Evolutionary conservation across 2,113 vertebrate genomes (phyloP), one percentile per base, ranked within the genome.

Genomic region (Caranx ignobilis): DNA sequence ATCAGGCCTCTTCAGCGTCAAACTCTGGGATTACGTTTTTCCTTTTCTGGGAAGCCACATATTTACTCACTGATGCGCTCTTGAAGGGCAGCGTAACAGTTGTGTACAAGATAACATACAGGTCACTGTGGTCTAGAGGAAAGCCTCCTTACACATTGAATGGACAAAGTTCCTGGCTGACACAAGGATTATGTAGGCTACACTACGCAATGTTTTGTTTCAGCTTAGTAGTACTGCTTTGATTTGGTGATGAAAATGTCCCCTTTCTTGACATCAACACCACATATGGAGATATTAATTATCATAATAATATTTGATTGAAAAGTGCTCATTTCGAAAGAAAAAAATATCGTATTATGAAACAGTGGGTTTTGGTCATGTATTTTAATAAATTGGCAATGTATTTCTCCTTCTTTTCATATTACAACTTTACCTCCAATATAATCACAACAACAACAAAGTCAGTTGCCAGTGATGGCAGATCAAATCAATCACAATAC

Each of bases 1-100:
- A 92, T 92, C 88, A 86, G 70, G 81, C 59, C 74, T 89, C 85
- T 91, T 88, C 88, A 89, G 84, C 67, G 55, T 92, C 83, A 91
- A 86, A 79, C 75, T 78, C 55, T 15, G 21, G 79, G 72, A 89
- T 91, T 89, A 74, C 71, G 43, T 72, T 84, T 74, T 81, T 26
- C 26, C 79, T 87, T 88, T 90, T 89, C 78, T 66, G 64, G 79
- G 79, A 91, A 93, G 80, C 65, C 67, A 76, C 82, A 87, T 91
- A 88, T 69, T 86, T 87, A 87, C 68, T 85, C 79, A 83, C 47
- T 92, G 85, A 92, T 87, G 88, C 71, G 61, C 43, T 79, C 66
- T 81, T 74, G 75, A 88, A 83, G 85, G 77, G 59, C 67, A 77
- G 79, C 71, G 69, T 70, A 85, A 57, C 81, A 85, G 79, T 74